Percentiles rank a stretch among this genome's conserved stretches.
Conservation (phyloP, 2,797 vertebrate species). For the Onychomys arenicola region DNA sequence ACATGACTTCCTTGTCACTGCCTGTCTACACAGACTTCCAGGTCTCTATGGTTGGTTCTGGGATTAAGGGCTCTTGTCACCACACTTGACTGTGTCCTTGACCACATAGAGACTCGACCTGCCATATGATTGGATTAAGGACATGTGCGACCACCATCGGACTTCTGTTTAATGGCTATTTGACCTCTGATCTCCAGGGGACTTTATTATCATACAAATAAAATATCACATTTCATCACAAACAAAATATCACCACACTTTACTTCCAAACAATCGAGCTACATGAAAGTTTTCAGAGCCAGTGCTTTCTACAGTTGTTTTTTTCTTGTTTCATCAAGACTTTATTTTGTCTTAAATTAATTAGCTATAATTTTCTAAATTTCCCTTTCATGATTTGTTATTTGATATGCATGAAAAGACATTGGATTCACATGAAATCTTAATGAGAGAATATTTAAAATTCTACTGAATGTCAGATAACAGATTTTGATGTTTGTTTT, state of each 20-base stretch:
- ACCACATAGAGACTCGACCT: no score
- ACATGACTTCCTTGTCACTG: no score
- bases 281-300: not conserved
- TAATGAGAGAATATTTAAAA: not conserved
- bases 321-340: not conserved
- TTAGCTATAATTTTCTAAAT: not conserved
- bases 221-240: no score
- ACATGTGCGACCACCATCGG: no score
- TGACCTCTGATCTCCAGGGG: no score
- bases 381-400: not conserved
- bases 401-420: not conserved
- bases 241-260: not conserved
- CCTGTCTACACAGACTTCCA: no score
- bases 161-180: no score
- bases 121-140: no score
- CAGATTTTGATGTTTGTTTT: not conserved
- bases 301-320: not conserved
- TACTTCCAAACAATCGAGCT: not conserved
- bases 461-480: constrained; percentile 36
- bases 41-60: no score
- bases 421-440: not conserved
- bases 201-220: no score
- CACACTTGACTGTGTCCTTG: no score
- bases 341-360: constrained; percentile 1
- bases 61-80: no score